These are phyloP conservation scores for Gymnarchus niloticus DNA, from an alignment of 2,113 vertebrate genomes.

Conservation along the genomic window DNA sequence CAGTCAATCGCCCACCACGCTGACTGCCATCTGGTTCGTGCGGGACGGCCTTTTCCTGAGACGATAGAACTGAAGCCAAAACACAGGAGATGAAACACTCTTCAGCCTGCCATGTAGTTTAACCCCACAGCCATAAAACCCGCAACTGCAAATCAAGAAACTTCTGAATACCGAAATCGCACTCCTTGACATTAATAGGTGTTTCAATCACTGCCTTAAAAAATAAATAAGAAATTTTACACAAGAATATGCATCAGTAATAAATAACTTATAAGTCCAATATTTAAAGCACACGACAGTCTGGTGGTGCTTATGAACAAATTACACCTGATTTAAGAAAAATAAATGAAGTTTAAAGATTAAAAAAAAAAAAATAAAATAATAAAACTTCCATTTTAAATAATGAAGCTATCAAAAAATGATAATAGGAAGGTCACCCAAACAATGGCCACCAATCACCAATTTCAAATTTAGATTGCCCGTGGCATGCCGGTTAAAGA, in stretches of 20 bases:
- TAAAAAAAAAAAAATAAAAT: background rate
- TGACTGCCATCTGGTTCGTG: conserved; percentile 23
- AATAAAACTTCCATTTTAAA: background rate
- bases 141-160: conserved; percentile 15
- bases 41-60: background rate
- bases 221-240: background rate
- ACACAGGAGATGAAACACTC: conserved; percentile 11
- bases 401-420: background rate
- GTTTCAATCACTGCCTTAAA: background rate
- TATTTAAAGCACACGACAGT: background rate
- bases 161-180: background rate
- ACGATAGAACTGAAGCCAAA: conserved; percentile 25
- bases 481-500: background rate
- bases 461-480: background rate
- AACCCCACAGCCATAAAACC: background rate
- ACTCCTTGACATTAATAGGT: background rate
- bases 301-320: background rate
- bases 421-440: too few relatives aligned
- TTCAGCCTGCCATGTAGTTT: background rate
- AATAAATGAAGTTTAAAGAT: background rate
- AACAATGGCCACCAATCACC: background rate
- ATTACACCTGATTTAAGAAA: background rate
- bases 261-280: background rate
- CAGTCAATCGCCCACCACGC: conserved; percentile 13
- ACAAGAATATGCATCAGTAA: background rate